A percentile compares a stretch with the other conserved stretches of the same genome.
phyloP scores from a whole-genome alignment of 1,140 invertebrate genomes.

The Calliphora vicina region DNA sequence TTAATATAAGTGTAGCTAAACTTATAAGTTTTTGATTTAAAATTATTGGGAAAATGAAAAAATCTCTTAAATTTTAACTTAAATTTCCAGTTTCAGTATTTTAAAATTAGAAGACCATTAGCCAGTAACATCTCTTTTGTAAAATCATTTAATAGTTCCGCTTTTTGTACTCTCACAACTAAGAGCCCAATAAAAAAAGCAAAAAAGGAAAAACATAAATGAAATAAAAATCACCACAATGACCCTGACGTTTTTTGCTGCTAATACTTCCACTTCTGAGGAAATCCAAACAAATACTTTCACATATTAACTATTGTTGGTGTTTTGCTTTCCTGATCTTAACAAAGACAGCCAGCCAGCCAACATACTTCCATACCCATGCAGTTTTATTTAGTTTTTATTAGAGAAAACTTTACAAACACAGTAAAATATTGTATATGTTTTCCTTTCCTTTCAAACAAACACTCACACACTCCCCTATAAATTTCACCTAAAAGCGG shows the following conservation, averaged over 20 bases:
- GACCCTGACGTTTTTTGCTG: not conserved
- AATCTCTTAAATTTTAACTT: too few relatives aligned
- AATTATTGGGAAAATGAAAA: too few relatives aligned
- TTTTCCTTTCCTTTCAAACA: not conserved
- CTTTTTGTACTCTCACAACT: not conserved
- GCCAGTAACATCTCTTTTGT: not conserved
- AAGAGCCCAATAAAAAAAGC: not conserved
- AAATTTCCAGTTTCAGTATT: not conserved
- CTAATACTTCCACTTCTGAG: not conserved
- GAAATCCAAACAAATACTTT: not conserved
- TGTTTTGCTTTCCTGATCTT: not conserved
- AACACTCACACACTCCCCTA: not conserved
- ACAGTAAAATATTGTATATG: not conserved
- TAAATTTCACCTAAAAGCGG: conserved; percentile 1
- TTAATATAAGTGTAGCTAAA: too few relatives aligned
- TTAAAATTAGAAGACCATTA: not conserved
- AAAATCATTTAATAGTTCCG: not conserved
- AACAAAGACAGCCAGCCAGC: not conserved
- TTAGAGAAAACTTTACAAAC: not conserved
- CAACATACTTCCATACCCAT: not conserved
- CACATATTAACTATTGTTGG: not conserved
- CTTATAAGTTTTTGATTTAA: too few relatives aligned
- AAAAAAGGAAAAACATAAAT: not conserved
- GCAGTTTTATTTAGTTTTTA: not conserved
- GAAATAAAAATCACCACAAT: conserved; percentile 1